These are phyloP conservation scores for Cyclargus thomasi DNA, from an alignment of 1,140 invertebrate species.

Conservation along the genomic window DNA sequence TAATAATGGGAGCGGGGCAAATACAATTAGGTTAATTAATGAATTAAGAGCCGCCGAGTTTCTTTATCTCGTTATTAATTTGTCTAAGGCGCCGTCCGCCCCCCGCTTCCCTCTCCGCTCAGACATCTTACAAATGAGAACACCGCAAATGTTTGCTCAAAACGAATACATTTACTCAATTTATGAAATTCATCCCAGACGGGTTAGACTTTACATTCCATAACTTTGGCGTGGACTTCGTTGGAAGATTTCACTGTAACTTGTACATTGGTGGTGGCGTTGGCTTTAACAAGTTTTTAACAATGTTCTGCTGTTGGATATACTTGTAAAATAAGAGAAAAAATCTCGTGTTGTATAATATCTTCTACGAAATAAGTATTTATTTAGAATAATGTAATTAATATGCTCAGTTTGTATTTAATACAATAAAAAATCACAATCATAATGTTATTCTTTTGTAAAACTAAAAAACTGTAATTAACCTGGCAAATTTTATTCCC, in stretches of 20 bases:
- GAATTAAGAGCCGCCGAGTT: conserved; percentile 71
- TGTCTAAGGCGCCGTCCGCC: conserved; percentile 45
- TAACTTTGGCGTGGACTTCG: neutral
- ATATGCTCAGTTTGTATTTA: no score
- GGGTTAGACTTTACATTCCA: conserved; percentile 11
- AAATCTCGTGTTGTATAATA: no score
- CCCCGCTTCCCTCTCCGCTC: conserved; percentile 28
- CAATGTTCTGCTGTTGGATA: no score
- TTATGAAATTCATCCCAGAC: conserved; percentile 13
- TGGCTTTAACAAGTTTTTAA: no score
- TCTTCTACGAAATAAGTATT: no score
- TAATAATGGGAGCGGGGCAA: conserved; percentile 60
- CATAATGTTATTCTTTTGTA: no score
- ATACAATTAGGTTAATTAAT: conserved; percentile 76
- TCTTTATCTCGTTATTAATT: conserved; percentile 75
- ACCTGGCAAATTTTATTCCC: no score
- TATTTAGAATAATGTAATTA: no score
- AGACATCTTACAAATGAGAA: conserved; percentile 70
- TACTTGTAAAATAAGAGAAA: no score
- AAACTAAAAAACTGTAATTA: no score
- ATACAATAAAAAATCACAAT: no score
- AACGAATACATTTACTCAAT: conserved; percentile 19
- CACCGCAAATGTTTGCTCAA: conserved; percentile 35
- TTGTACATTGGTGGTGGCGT: neutral
- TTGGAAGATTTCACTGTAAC: neutral